phyloP scores from a whole-genome alignment of 2,113 vertebrate genomes.

The Chaetorhynchus papuensis region DNA sequence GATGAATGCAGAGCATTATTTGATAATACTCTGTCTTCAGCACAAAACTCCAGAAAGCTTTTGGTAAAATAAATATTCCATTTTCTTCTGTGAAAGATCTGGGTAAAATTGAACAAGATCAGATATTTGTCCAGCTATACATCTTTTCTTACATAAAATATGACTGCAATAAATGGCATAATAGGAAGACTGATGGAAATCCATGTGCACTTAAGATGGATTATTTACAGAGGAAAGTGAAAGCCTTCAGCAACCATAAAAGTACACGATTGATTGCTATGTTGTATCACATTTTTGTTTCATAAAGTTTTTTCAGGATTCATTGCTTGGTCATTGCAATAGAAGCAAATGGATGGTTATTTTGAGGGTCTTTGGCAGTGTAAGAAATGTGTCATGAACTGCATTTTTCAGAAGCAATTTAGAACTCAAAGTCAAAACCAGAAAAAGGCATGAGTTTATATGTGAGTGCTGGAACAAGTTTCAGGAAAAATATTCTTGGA shows the following conservation, averaged over 20 bases:
- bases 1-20: neutral
- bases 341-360: slow-evolving; percentile 27
- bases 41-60: neutral
- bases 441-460: neutral
- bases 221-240: neutral
- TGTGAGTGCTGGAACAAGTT: neutral
- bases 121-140: neutral
- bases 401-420: slow-evolving; percentile 24
- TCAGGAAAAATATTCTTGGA: neutral
- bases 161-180: slow-evolving; percentile 17
- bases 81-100: neutral
- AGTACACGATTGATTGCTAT: slow-evolving; percentile 15
- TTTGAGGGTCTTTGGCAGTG: slow-evolving; percentile 7
- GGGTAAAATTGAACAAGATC: slow-evolving; percentile 4
- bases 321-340: slow-evolving; percentile 1
- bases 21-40: neutral
- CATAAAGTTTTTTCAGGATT: slow-evolving; percentile 22
- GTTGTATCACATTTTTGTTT: slow-evolving; percentile 14
- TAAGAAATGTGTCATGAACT: slow-evolving; percentile 6
- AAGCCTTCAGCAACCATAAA: slow-evolving; percentile 14
- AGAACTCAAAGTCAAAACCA: slow-evolving; percentile 1
- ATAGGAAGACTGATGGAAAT: slow-evolving; percentile 13
- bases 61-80: slow-evolving; percentile 6
- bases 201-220: neutral
- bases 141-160: slow-evolving; percentile 36